These are phyloP conservation scores for Thecophora atra DNA, from an alignment of 2,888 invertebrate species.

Conservation along the genomic window DNA sequence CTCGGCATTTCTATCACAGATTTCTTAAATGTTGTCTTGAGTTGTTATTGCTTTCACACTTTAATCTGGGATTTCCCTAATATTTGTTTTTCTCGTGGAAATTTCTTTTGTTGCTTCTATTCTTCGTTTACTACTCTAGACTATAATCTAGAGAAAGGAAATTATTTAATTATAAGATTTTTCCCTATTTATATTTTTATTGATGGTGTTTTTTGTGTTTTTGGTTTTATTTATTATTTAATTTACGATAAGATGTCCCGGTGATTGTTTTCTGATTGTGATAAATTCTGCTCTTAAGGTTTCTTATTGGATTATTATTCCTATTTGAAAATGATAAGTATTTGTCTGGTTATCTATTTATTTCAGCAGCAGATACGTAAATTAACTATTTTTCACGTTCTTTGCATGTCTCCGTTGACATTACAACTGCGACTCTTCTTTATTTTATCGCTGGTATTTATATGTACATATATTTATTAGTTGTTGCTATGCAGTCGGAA, in stretches of 20 bases:
- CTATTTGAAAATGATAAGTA: background rate
- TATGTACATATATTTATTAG: background rate
- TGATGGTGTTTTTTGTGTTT: constrained; percentile 2
- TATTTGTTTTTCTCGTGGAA: constrained; percentile 15
- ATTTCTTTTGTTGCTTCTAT: background rate
- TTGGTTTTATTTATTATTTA: constrained; percentile 28
- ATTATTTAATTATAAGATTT: constrained; percentile 13
- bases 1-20: constrained; percentile 26
- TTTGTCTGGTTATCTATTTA: constrained; percentile 18
- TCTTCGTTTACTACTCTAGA: background rate
- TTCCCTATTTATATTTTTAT: constrained; percentile 6
- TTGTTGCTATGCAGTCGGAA: background rate
- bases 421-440: background rate
- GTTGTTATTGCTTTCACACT: constrained; percentile 4
- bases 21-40: background rate
- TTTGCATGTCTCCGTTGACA: constrained; percentile 16
- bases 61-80: constrained; percentile 31
- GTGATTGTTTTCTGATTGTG: background rate
- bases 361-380: background rate
- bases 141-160: constrained; percentile 18
- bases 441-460: background rate
- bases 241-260: constrained; percentile 26
- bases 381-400: background rate
- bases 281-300: background rate
- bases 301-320: background rate